Evolutionary conservation across 2,113 vertebrate species (phyloP).

Genomic region (Leptobrachium ailaonicum): DNA sequence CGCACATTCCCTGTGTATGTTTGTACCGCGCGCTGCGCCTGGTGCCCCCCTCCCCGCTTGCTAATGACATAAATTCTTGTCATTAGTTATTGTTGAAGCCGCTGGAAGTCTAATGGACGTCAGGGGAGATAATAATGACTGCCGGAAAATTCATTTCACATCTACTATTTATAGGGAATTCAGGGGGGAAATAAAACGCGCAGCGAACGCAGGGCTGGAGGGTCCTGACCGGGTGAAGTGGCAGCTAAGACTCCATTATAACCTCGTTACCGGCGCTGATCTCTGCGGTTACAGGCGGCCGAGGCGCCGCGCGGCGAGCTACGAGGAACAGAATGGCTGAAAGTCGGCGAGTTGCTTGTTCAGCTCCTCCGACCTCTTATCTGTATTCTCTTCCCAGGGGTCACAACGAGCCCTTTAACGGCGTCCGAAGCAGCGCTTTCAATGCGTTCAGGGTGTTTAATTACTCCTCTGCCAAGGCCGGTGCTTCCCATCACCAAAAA

Average conservation of each 20-base stretch:
- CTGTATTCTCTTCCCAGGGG: too few relatives aligned
- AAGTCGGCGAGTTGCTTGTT: not conserved
- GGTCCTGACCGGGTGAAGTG: slow-evolving; percentile 38
- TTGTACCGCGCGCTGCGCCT: not conserved
- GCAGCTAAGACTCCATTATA: slow-evolving; percentile 35
- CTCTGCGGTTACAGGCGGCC: slow-evolving; percentile 10
- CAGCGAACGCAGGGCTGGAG: slow-evolving; percentile 11
- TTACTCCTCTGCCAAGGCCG: too few relatives aligned
- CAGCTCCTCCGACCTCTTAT: not conserved
- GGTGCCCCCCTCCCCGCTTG: not conserved
- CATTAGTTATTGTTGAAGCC: slow-evolving; percentile 41
- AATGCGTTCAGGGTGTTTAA: too few relatives aligned
- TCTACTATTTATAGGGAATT: slow-evolving; percentile 46
- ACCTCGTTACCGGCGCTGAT: slow-evolving; percentile 29
- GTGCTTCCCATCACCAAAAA: too few relatives aligned
- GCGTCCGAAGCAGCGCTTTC: too few relatives aligned
- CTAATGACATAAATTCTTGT: slow-evolving; percentile 48
- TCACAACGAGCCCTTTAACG: too few relatives aligned
- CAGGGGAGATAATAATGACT: slow-evolving; percentile 46
- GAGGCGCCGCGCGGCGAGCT: not conserved
- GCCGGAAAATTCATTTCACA: slow-evolving; percentile 46
- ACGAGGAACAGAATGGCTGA: not conserved
- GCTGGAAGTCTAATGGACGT: slow-evolving; percentile 37
- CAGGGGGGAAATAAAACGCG: slow-evolving; percentile 34
- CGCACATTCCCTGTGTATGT: not conserved